Evolutionary conservation across 2,113 vertebrate species (phyloP).

Genomic region (Nesogale talazaci): DNA sequence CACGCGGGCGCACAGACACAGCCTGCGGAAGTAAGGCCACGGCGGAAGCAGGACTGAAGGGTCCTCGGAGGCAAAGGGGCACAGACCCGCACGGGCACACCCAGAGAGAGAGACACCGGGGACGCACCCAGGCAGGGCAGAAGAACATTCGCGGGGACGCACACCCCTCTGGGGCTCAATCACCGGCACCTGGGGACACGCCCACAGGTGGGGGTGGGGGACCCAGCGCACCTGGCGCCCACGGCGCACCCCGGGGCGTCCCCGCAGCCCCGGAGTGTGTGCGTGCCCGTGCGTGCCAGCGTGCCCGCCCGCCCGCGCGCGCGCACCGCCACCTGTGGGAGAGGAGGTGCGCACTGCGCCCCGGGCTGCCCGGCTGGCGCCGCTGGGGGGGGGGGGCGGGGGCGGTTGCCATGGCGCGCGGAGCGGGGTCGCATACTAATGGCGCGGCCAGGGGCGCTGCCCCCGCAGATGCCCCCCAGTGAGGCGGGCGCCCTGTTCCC

Average conservation of each 20-base stretch:
- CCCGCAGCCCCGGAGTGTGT: background rate
- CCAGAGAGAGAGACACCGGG: background rate
- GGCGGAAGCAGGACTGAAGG: background rate
- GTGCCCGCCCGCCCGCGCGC: slow-evolving; percentile 15
- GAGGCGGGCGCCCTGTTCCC: background rate
- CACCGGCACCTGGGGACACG: slow-evolving; percentile 62
- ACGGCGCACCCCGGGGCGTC: slow-evolving; percentile 30
- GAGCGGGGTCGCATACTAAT: slow-evolving; percentile 81
- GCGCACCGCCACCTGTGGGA: slow-evolving; percentile 82
- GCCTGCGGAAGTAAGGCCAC: no score
- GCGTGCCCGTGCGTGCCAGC: background rate
- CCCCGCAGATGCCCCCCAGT: background rate
- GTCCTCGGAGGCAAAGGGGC: slow-evolving; percentile 8
- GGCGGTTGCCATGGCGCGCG: slow-evolving; percentile 81
- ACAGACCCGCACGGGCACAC: slow-evolving; percentile 61
- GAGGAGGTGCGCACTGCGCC: slow-evolving; percentile 77
- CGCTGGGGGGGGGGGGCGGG: slow-evolving; percentile 36
- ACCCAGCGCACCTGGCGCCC: slow-evolving; percentile 51
- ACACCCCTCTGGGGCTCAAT: background rate
- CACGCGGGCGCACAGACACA: background rate
- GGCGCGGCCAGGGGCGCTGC: slow-evolving; percentile 56
- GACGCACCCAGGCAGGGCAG: slow-evolving; percentile 41
- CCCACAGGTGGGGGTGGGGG: slow-evolving; percentile 45
- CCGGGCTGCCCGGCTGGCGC: slow-evolving; percentile 72
- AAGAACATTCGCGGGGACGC: slow-evolving; percentile 2